Evolutionary conservation across 2,797 vertebrate genomes (phyloP).

Genomic region (Thamnophis elegans): DNA sequence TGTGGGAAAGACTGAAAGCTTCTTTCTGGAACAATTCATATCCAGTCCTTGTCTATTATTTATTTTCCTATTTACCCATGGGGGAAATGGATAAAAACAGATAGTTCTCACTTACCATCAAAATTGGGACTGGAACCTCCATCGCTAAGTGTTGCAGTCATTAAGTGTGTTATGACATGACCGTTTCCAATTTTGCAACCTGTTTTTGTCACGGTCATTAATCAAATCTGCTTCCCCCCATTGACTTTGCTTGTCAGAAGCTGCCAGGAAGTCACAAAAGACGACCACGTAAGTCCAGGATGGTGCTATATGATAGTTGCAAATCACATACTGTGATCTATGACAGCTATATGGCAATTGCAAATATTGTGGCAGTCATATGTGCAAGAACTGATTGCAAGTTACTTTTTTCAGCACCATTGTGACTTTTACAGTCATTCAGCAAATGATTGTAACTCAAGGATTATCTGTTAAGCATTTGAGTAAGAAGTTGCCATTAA

Average conservation of each 20-base stretch:
- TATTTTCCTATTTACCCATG: neutral
- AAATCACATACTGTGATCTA: neutral
- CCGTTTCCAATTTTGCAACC: neutral
- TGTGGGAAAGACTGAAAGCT: neutral
- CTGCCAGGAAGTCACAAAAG: neutral
- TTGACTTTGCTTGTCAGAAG: neutral
- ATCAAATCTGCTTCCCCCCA: neutral
- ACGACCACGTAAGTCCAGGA: neutral
- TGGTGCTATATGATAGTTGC: neutral
- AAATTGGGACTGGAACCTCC: neutral
- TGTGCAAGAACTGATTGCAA: neutral
- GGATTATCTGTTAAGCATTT: neutral
- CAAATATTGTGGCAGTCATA: neutral
- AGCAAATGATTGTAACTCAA: neutral
- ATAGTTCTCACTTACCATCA: neutral
- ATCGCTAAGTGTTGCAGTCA: neutral
- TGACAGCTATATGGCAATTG: no score
- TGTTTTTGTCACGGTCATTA: neutral
- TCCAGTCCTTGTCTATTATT: neutral
- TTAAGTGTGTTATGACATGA: neutral
- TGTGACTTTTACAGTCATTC: neutral
- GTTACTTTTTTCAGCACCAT: neutral
- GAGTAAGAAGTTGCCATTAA: neutral
- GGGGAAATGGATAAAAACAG: neutral
- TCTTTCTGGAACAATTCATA: neutral